Evolutionary conservation across 1,140 invertebrate species (phyloP), one percentile per base, ranked within the genome.

Genomic region (Ceratitis capitata): DNA sequence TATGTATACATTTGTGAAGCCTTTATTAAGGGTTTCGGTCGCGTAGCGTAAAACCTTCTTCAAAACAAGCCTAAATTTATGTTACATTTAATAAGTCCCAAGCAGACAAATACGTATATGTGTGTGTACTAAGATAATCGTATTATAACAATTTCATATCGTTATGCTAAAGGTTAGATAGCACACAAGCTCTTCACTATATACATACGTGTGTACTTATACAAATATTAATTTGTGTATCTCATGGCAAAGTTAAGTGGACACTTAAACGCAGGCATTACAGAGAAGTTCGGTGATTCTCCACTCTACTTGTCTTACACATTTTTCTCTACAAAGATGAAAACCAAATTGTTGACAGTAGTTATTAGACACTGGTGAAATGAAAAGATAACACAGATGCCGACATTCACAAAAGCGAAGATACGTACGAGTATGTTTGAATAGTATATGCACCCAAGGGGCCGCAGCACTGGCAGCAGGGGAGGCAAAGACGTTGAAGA

Each of bases 321-420:
- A 12, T 39, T 3, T 78, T 78, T 78, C 39, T 78, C 69, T 78
- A 78, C 69, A 47, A 7, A n/a, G 39, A 23, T 45, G 69, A 45
- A 26, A 16, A 78, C 69, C 69, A 78, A 78, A 78, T 78, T 78
- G 69, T 78, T 78, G 69, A 45, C 39, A 42, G 69, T 78, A 42
- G 69, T 78, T 78, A 78, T 78, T 78, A 78, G 69, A 78, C 69
- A 78, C 69, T 78, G 42, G 69, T 78, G 69, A 78, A 78, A 45
- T 78, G 69, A 78, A 78, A 78, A 78, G 69, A 78, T 78, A 78
- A 78, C 69, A 78, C 6, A 78, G 69, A 78, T 78, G 69, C 45
- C 39, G 69, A 23, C n/a, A 78, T n/a, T 78, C 19, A 45, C 29
- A 78, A 78, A 78, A 39, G n/a, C 39, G 32, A 14, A 78, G 39